Conservation (phyloP, 2,113 vertebrate genomes). For the Tonatia bakeri region DNA sequence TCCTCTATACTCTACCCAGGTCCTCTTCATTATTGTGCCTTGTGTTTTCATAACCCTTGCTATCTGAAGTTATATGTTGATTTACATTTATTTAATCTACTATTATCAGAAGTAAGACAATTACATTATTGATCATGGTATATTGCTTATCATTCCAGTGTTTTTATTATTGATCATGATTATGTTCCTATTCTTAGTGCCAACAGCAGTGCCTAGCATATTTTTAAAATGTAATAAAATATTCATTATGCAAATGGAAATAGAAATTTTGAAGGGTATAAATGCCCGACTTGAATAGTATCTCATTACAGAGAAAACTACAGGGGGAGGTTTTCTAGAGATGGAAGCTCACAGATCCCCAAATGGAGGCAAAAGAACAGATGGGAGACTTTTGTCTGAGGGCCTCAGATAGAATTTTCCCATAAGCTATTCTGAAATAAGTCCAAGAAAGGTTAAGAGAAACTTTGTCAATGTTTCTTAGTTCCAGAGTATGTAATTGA, state of each 20-base stretch:
- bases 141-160: background rate
- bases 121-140: background rate
- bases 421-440: background rate
- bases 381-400: background rate
- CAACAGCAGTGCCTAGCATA: background rate
- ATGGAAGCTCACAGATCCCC: background rate
- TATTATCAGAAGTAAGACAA: background rate
- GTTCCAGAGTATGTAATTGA: background rate
- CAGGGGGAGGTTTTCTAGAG: background rate
- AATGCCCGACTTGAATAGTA: background rate
- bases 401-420: background rate
- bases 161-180: background rate
- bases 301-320: background rate
- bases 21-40: background rate
- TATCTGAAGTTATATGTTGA: background rate
- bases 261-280: background rate
- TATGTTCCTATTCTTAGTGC: background rate
- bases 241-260: background rate
- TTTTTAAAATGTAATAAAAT: constrained; percentile 3
- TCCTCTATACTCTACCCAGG: too few relatives aligned
- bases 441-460: background rate
- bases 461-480: background rate
- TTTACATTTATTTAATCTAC: background rate
- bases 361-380: background rate
- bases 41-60: background rate